These are phyloP conservation scores for Ophioninae sp. DNA, from an alignment of 2,888 invertebrate genomes.

Conservation along the genomic window DNA sequence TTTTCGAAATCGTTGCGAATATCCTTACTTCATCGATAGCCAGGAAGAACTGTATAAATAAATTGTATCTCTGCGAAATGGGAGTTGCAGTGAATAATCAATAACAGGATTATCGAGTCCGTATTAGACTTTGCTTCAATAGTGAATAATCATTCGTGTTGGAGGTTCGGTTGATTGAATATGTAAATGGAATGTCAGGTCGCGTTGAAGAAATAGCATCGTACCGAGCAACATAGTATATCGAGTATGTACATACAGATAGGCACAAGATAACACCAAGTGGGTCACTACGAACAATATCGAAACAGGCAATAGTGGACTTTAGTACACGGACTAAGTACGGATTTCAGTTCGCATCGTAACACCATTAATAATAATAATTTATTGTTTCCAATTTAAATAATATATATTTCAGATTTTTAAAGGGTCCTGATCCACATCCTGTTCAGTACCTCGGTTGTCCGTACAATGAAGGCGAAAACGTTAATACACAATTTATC, in stretches of 20 bases:
- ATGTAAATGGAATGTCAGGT: conserved; percentile 34
- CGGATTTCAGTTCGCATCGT: background rate
- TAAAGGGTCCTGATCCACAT: background rate
- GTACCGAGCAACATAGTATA: background rate
- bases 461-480: conserved; percentile 58
- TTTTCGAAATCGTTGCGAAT: no score
- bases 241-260: background rate
- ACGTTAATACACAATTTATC: conserved; percentile 87
- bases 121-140: conserved; percentile 1
- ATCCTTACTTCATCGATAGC: no score
- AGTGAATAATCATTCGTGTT: conserved; percentile 26
- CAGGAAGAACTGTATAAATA: no score
- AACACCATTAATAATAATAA: no score
- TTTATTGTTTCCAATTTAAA: background rate
- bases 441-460: conserved; percentile 24
- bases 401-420: background rate
- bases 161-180: background rate
- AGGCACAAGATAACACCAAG: background rate
- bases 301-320: background rate
- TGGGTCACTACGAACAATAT: background rate
- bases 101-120: background rate
- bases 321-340: background rate
- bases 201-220: background rate
- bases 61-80: background rate
- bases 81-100: conserved; percentile 4